Base-by-base conservation (phyloP, 1,140 invertebrate genomes). In the Caenorhabditis inopinata region DNA sequence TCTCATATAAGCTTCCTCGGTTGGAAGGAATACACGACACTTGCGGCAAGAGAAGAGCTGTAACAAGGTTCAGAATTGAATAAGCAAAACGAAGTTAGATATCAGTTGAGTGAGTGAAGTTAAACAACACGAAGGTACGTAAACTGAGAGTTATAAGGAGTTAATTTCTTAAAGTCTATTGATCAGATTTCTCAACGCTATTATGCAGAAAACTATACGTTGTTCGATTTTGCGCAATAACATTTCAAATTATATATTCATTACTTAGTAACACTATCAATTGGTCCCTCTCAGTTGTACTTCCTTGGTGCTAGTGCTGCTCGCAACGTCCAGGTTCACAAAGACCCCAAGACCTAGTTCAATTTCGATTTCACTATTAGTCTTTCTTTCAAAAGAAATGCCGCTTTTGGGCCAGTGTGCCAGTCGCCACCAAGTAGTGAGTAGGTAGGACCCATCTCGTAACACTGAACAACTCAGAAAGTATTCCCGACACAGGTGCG, bases 11-110 rank as follows among this genome's bases (percentile, higher is more conserved):
- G 74, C 16, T 11, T 48, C 74, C 25, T 81, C 80, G n/a, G 80
- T 76, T 35, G 80, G 80, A 5, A 81, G 53, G 18, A 76, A 75
- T 7, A 77, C 29, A 25, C 75, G 49, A 27, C 80, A 81, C 45
- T 81, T 81, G 16, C 80, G 80, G 32, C 80, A 81, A 14, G 80
- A 68, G 75, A 46, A 62, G n/a, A 81, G 46, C 80, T 81, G 51
- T 38, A 81, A 76, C 7, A 42, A 27, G 11, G 25, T 4, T 35
- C 7, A 29, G 11, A 11, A 16, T 32, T 42, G 38, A 42, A 14
- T 32, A 6, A 32, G 35, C 1, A 16, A 38, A 21, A 42, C 25
- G 11, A 32, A 2, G 9, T 18, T 68, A 68, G n/a, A 11, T n/a
- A 68, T 68, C 58, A 21, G 29, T 51, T 51, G 3, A 3, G 29